These are phyloP conservation scores for Callyntrura guangdongensis DNA, from an alignment of 2,888 invertebrate genomes.

Conservation along the genomic window DNA sequence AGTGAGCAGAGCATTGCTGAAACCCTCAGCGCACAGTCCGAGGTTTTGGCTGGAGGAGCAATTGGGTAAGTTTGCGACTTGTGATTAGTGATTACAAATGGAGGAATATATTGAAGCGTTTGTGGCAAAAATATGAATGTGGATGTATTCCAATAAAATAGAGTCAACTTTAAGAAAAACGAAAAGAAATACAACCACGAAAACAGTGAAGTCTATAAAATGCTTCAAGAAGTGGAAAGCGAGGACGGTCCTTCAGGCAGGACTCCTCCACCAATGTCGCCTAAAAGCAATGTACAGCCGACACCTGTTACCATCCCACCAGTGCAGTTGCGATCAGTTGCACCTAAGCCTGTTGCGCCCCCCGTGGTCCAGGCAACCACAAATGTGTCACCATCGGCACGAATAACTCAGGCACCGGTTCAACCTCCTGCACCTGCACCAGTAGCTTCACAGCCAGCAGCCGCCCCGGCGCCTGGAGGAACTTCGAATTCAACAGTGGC, in stretches of 20 bases:
- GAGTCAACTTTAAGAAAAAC: slow-evolving; percentile 98
- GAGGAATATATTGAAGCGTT: too few relatives aligned
- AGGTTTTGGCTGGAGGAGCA: slow-evolving; percentile 96
- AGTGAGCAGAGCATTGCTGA: slow-evolving; percentile 98
- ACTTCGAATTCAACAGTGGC: slow-evolving; percentile 94
- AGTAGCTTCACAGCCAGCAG: slow-evolving; percentile 88
- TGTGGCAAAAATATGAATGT: too few relatives aligned
- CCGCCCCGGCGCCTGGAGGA: slow-evolving; percentile 87
- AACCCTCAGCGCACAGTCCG: slow-evolving; percentile 96
- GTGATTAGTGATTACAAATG: too few relatives aligned
- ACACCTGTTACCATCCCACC: slow-evolving; percentile 76
- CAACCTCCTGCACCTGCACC: slow-evolving; percentile 87
- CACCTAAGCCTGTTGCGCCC: slow-evolving; percentile 56
- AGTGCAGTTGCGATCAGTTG: slow-evolving; percentile 74
- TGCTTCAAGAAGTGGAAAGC: slow-evolving; percentile 95
- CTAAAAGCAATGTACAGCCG: slow-evolving; percentile 65
- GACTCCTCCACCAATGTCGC: slow-evolving; percentile 63
- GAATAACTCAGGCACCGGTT: slow-evolving; percentile 85
- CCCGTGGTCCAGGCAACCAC: slow-evolving; percentile 63
- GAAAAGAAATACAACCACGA: slow-evolving; percentile 95
- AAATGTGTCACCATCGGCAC: slow-evolving; percentile 8
- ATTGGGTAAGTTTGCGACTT: slow-evolving; percentile 92
- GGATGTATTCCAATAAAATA: slow-evolving; percentile 86
- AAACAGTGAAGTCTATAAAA: slow-evolving; percentile 96
- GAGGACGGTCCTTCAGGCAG: slow-evolving; percentile 86